Base-by-base conservation (phyloP, 2,888 invertebrate species). In the Eupeodes luniger region DNA sequence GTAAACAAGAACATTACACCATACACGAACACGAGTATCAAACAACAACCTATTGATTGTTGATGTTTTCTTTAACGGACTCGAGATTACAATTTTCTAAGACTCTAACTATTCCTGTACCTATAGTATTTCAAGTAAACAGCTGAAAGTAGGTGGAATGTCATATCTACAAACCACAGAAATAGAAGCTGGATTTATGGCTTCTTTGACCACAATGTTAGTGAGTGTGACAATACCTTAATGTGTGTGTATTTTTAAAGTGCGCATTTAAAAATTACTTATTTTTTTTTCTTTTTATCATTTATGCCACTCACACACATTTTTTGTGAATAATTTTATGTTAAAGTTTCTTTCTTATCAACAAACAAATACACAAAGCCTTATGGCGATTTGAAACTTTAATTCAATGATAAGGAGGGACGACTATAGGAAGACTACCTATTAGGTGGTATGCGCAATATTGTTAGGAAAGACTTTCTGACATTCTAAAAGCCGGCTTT, bases 71-170 rank as follows among this genome's bases (percentile, higher is more conserved):
- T 10, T 16, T 6, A 19, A 55, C 53, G 69, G 53, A 53, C 36
- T 5, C 19, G 36, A 67, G 53, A 36, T 40, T 69, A 53, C 40
- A 27, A 69, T 19, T 11, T 53, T 69, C 10, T 53, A 36, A 51
- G n/a, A 16, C 47, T 66, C 61, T n/a, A 40, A 49, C 27, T 66
- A 7, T 40, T 7, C 0, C 5, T 40, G 40, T 40, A 40, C 40
- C 9, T 9, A 7, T 44, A 19, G 34, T 53, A 53, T 69, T 69
- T 53, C 16, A 55, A 53, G 69, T 55, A 69, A 69, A 69, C 53
- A 55, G 40, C 44, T 44, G 9, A 70, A 70, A 70, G 70, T 70
- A 70, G 70, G 53, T 70, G 70, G 70, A 70, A 70, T 70, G 55
- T 14, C 19, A 19, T 70, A 44, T 51, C 0, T n/a, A 6, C 36